Conservation (phyloP, 2,113 vertebrate species). For the Cranoglanis bouderius region DNA sequence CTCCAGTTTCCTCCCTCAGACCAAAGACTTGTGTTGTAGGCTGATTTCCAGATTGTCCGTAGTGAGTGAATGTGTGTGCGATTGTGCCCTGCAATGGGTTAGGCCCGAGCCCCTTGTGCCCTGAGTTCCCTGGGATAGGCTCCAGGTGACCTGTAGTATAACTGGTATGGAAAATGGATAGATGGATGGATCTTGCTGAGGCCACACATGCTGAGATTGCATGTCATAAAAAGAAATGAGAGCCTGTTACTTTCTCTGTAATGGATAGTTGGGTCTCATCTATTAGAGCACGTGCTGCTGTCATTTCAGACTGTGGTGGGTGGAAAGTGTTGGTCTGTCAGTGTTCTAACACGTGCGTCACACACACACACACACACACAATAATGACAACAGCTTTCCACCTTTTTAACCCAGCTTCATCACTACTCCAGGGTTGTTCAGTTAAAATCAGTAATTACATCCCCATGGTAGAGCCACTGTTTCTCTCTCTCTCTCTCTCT, state of each 20-base stretch:
- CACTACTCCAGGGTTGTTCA: not conserved
- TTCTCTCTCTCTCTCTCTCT: not conserved
- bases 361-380: not conserved
- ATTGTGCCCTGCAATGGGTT: no score
- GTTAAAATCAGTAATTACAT: not conserved
- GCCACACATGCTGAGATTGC: not conserved
- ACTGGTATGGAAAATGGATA: no score
- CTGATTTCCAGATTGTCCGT: no score
- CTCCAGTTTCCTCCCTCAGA: no score
- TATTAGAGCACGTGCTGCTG: not conserved
- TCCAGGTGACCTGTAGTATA: no score
- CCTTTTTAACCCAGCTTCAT: slow-evolving; percentile 1
- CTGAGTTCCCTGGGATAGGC: no score
- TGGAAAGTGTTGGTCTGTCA: slow-evolving; percentile 17
- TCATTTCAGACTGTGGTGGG: slow-evolving; percentile 7
- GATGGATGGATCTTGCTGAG: not conserved
- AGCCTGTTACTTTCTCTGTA: slow-evolving; percentile 28
- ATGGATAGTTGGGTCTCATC: slow-evolving; percentile 11
- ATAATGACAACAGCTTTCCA: not conserved
- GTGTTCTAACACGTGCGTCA: not conserved
- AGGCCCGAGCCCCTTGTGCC: no score
- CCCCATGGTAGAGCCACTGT: not conserved
- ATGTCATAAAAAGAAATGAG: slow-evolving; percentile 23
- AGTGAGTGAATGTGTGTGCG: no score
- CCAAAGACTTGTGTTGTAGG: no score